Evolutionary conservation across 2,888 invertebrate species (phyloP).

Genomic region (Glyphotaelius pellucidus): DNA sequence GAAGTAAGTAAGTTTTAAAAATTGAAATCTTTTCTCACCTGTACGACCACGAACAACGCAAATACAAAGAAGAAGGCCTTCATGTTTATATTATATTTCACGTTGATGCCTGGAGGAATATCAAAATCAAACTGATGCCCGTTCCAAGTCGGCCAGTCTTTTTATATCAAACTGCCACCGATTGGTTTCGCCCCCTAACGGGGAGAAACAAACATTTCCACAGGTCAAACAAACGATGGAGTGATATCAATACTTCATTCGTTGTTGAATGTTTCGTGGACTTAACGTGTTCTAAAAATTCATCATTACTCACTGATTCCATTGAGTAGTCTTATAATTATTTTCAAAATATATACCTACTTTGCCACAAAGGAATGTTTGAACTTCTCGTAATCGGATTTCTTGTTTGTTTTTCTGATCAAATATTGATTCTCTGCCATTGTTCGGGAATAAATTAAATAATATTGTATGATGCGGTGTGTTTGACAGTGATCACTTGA

Average conservation of each 20-base stretch:
- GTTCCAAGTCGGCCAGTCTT: not conserved
- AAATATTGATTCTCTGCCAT: not conserved
- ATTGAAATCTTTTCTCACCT: constrained; percentile 70
- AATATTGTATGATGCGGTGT: not conserved
- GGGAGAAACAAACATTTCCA: not conserved
- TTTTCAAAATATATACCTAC: not conserved
- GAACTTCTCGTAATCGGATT: not conserved
- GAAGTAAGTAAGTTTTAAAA: not conserved
- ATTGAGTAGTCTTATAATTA: not conserved
- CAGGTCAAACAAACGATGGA: not conserved
- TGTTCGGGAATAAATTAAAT: not conserved
- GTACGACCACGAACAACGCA: constrained; percentile 72
- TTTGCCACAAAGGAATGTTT: not conserved
- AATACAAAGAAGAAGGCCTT: constrained; percentile 72
- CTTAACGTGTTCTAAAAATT: not conserved
- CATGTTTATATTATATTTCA: constrained; percentile 69
- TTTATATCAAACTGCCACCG: constrained; percentile 46
- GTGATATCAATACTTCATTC: not conserved
- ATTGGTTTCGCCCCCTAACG: not conserved
- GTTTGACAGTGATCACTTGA: not conserved
- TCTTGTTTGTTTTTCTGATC: not conserved
- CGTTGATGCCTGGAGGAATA: constrained; percentile 2
- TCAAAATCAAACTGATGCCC: constrained; percentile 41
- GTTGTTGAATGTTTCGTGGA: not conserved
- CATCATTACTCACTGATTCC: not conserved